These are phyloP conservation scores for Drosophila ercepeae DNA, from an alignment of 1,140 invertebrate genomes.

Conservation along the genomic window DNA sequence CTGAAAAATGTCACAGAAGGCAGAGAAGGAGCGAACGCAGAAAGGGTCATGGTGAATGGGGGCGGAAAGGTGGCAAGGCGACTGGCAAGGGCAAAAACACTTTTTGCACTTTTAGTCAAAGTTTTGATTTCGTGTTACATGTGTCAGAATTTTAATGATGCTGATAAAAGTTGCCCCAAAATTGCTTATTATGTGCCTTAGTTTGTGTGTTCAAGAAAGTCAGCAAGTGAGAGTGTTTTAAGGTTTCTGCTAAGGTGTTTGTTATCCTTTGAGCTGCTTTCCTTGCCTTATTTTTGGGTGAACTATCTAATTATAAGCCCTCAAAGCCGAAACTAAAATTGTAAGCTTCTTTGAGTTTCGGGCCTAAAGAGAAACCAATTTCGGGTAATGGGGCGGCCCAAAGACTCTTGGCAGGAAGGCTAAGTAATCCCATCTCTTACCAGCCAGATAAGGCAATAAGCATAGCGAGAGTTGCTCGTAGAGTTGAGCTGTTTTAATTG, in stretches of 20 bases:
- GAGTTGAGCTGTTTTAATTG: constrained; percentile 17
- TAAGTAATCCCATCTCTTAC: constrained; percentile 20
- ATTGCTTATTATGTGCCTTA: constrained; percentile 75
- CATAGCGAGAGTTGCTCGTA: constrained; percentile 18
- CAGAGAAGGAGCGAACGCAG: not conserved
- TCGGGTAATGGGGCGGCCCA: not conserved
- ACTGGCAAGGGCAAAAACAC: constrained; percentile 55
- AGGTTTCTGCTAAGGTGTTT: constrained; percentile 37
- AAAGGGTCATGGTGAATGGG: constrained; percentile 1
- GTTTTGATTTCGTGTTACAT: constrained; percentile 82
- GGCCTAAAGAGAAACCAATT: constrained; percentile 38
- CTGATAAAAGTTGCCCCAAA: constrained; percentile 74
- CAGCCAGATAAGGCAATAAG: constrained; percentile 38
- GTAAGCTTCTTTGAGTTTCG: constrained; percentile 34
- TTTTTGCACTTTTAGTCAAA: constrained; percentile 81
- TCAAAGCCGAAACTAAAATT: constrained; percentile 42
- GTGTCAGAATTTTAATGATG: constrained; percentile 83
- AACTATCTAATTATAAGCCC: constrained; percentile 69
- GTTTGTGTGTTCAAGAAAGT: constrained; percentile 26
- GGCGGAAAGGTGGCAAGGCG: constrained; percentile 45
- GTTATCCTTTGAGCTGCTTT: constrained; percentile 70
- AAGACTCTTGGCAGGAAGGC: not conserved
- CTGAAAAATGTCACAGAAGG: constrained; percentile 6
- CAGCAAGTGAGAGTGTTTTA: constrained; percentile 8
- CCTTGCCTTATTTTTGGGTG: constrained; percentile 30